A percentile compares a stretch with the other conserved stretches of the same genome.
Evolutionary conservation across 2,888 invertebrate species (phyloP).

Genomic region (Chymomyza caudatula): DNA sequence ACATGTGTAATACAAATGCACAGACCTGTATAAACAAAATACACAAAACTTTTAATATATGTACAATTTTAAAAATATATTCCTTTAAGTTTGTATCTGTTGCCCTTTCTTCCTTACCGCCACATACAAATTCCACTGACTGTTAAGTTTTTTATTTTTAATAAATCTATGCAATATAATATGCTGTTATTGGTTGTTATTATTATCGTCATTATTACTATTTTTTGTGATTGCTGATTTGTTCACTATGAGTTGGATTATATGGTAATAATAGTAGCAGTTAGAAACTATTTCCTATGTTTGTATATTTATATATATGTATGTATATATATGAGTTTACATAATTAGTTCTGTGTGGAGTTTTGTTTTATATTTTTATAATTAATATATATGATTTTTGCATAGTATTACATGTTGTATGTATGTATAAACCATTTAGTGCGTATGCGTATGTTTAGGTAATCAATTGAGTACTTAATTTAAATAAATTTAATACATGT

Average conservation of each 20-base stretch:
- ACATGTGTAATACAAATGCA: neutral
- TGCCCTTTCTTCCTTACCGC: constrained; percentile 22
- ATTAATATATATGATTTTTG: constrained; percentile 47
- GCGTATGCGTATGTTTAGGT: constrained; percentile 27
- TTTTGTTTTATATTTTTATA: constrained; percentile 32
- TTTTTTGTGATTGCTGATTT: constrained; percentile 26
- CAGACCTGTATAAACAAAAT: neutral
- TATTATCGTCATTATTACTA: neutral
- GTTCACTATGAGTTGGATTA: constrained; percentile 50
- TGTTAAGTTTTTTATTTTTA: constrained; percentile 21
- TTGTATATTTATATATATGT: constrained; percentile 35
- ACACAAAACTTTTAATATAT: constrained; percentile 40
- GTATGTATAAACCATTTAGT: constrained; percentile 41
- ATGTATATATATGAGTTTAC: constrained; percentile 30
- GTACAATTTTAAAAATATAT: constrained; percentile 33
- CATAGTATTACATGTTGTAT: constrained; percentile 18
- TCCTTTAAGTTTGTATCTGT: constrained; percentile 15
- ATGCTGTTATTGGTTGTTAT: constrained; percentile 33
- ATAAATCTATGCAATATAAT: constrained; percentile 37
- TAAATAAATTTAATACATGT: constrained; percentile 64
- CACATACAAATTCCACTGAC: constrained; percentile 41
- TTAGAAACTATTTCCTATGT: constrained; percentile 47
- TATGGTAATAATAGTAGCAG: constrained; percentile 48
- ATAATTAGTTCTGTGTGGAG: constrained; percentile 13
- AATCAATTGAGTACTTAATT: constrained; percentile 23